phyloP scores from a whole-genome alignment of 2,113 vertebrate genomes.

The Ictidomys tridecemlineatus region DNA sequence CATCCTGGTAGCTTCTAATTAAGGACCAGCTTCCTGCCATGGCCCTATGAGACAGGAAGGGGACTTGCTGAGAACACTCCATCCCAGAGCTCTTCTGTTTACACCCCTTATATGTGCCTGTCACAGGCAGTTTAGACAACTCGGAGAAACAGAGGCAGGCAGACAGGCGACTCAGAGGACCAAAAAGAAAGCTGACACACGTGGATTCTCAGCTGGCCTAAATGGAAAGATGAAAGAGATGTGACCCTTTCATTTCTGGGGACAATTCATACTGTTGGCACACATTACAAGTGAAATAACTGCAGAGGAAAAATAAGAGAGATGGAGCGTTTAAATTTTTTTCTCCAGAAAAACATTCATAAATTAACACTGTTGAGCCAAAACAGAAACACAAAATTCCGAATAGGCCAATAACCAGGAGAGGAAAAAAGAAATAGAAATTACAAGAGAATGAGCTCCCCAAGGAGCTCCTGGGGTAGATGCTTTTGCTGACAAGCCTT shows the following conservation, averaged over 20 bases:
- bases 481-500: not conserved
- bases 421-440: not conserved
- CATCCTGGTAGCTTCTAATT: not conserved
- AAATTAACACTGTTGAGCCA: not conserved
- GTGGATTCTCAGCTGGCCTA: not conserved
- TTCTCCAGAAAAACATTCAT: slow-evolving; percentile 33
- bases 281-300: slow-evolving; percentile 19
- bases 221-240: not conserved
- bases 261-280: slow-evolving; percentile 13
- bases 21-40: not conserved
- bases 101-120: not conserved
- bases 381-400: not conserved
- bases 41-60: not conserved
- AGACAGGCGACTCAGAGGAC: not conserved
- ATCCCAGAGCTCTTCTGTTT: not conserved
- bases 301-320: not conserved
- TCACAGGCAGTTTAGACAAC: not conserved
- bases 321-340: not conserved
- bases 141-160: not conserved
- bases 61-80: not conserved
- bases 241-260: not conserved
- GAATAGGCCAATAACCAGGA: slow-evolving; percentile 1
- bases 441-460: not conserved
- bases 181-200: not conserved
- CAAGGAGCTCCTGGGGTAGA: not conserved